Evolutionary conservation across 2,888 invertebrate species (phyloP).

Genomic region (Syritta pipiens): DNA sequence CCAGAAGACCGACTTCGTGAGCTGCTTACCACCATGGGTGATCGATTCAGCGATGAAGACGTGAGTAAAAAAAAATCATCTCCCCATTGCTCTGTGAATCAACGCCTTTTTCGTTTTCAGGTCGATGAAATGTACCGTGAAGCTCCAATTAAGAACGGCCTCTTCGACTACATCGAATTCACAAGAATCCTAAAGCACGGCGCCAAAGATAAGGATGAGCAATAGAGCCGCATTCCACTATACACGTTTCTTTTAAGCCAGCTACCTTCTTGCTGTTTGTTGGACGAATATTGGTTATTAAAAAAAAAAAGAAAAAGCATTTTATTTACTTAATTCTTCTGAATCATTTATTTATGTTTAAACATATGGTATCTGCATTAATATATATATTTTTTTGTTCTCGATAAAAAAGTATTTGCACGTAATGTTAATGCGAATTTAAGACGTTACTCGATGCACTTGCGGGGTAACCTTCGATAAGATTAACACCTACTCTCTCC

Average conservation of each 20-base stretch:
- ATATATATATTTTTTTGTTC: constrained; percentile 25
- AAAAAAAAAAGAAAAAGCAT: constrained; percentile 50
- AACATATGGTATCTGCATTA: constrained; percentile 24
- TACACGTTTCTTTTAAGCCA: constrained; percentile 34
- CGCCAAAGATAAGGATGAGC: constrained; percentile 98
- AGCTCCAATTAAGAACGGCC: constrained; percentile 94
- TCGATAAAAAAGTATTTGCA: constrained; percentile 37
- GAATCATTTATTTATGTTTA: constrained; percentile 44
- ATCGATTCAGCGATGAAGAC: constrained; percentile 97
- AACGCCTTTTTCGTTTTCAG: constrained; percentile 71
- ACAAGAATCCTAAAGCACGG: constrained; percentile 99
- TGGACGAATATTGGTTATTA: constrained; percentile 64
- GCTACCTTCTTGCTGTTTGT: constrained; percentile 58
- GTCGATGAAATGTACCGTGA: constrained; percentile 99
- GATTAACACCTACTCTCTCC: constrained; percentile 42
- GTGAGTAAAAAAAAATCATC: constrained; percentile 72
- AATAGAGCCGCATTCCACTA: constrained; percentile 80
- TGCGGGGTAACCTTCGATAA: constrained; percentile 26
- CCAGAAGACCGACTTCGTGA: constrained; percentile 97
- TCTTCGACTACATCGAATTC: constrained; percentile 99
- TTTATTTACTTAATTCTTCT: constrained; percentile 65
- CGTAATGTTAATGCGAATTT: constrained; percentile 8
- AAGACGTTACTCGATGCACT: constrained; percentile 28
- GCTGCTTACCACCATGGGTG: constrained; percentile 97
- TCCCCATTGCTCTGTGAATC: no score